Evolutionary conservation across 1,140 invertebrate species (phyloP).

Genomic region (Ceratina calcarata): DNA sequence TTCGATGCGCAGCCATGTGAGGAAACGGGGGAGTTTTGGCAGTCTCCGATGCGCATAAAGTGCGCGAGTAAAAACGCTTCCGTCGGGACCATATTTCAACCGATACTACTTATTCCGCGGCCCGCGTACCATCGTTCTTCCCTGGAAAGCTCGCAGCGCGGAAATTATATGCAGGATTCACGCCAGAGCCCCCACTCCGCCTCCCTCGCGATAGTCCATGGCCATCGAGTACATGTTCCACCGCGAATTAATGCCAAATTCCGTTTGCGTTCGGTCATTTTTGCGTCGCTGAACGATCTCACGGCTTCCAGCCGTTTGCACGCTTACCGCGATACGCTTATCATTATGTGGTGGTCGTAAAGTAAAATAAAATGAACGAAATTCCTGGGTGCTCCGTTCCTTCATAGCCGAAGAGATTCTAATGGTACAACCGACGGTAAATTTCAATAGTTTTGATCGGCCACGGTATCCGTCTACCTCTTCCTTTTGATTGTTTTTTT

Average conservation of each 20-base stretch:
- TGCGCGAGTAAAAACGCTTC: constrained; percentile 58
- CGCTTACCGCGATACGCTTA: background rate
- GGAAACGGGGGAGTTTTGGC: constrained; percentile 59
- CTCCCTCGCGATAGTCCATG: background rate
- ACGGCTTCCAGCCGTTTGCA: background rate
- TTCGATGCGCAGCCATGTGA: constrained; percentile 45
- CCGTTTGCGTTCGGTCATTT: constrained; percentile 32
- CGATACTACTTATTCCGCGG: constrained; percentile 60
- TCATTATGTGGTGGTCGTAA: background rate
- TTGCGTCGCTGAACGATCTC: background rate
- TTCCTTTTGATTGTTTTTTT: no score
- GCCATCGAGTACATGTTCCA: constrained; percentile 41
- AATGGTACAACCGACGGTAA: no score
- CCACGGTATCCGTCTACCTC: no score
- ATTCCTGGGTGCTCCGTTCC: background rate
- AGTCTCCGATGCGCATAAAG: constrained; percentile 61
- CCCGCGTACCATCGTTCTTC: constrained; percentile 61
- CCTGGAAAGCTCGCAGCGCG: constrained; percentile 37
- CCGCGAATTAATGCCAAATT: constrained; percentile 62
- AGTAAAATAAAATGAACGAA: background rate
- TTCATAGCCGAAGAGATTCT: no score
- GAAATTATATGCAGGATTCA: constrained; percentile 66
- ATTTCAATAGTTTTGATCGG: no score
- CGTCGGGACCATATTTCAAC: constrained; percentile 63
- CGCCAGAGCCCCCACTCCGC: constrained; percentile 43